A percentile compares a stretch with the other conserved stretches of the same genome.
phyloP scores from a whole-genome alignment of 2,113 vertebrate species.

The Myrmophylax atrothorax region DNA sequence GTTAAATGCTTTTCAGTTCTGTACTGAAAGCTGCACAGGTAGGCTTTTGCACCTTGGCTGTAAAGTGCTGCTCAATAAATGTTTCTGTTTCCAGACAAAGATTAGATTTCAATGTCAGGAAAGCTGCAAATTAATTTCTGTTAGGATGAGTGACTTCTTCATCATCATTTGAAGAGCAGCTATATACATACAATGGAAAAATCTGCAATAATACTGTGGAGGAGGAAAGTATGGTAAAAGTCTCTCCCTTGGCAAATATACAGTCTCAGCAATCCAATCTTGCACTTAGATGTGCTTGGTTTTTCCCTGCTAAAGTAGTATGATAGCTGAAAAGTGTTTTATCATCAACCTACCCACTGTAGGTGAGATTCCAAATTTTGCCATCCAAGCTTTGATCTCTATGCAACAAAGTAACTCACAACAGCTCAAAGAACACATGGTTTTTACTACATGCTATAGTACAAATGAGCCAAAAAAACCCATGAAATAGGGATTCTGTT shows the following conservation, averaged over 20 bases:
- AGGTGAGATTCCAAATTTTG: background rate
- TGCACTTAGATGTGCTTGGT: background rate
- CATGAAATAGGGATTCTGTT: background rate
- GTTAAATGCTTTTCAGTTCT: background rate
- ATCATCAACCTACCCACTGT: background rate
- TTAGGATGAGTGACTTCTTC: background rate
- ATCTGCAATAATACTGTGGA: background rate
- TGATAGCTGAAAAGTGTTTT: background rate
- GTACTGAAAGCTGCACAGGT: background rate
- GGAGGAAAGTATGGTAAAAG: background rate
- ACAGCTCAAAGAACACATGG: background rate
- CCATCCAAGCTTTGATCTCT: background rate
- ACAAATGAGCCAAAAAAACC: background rate
- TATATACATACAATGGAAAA: background rate
- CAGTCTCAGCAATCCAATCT: background rate
- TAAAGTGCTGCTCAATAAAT: background rate
- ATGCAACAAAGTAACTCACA: background rate
- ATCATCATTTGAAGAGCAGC: background rate
- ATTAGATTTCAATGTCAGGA: background rate
- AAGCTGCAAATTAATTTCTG: background rate
- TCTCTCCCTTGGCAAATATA: background rate
- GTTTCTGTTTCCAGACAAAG: background rate
- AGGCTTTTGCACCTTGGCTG: background rate
- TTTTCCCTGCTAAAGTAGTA: background rate
- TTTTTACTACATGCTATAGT: background rate